Percentiles rank a stretch among this genome's conserved stretches.
Conservation (phyloP, 1,140 invertebrate genomes). For the Phenacoccus solenopsis region DNA sequence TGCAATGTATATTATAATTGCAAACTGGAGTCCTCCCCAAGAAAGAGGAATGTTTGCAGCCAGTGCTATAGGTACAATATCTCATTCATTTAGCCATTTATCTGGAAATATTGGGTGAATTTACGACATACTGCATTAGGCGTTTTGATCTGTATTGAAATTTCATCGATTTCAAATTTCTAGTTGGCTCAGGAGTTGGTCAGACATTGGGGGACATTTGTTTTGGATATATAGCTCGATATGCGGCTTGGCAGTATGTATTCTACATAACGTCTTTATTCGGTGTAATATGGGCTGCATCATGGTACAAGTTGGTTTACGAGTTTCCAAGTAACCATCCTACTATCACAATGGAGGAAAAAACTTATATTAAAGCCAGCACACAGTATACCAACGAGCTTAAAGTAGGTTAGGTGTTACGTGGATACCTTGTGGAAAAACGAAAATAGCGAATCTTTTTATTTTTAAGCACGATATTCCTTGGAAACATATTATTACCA, state of each 20-base stretch:
- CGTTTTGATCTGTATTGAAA: too few relatives aligned
- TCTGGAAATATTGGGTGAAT: too few relatives aligned
- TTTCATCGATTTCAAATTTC: background rate
- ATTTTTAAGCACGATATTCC: too few relatives aligned
- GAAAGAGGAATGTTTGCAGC: background rate
- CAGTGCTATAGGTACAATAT: conserved; percentile 47
- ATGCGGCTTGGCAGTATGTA: conserved; percentile 56
- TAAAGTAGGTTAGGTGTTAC: background rate
- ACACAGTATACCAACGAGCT: background rate
- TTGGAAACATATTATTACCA: conserved; percentile 58
- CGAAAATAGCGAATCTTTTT: conserved; percentile 33
- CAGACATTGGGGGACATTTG: conserved; percentile 54
- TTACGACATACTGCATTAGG: too few relatives aligned
- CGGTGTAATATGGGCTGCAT: conserved; percentile 61
- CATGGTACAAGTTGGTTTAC: conserved; percentile 60
- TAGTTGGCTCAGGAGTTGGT: conserved; percentile 47
- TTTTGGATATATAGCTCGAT: conserved; percentile 49
- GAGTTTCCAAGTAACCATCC: conserved; percentile 66
- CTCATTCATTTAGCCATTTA: background rate
- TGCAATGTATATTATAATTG: background rate
- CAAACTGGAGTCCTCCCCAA: background rate
- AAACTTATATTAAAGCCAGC: background rate
- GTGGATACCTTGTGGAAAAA: background rate
- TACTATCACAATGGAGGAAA: conserved; percentile 54
- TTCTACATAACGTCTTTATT: conserved; percentile 54